Conservation (phyloP, 30 jellyfish, hydroid and myxozoan genomes). For the Turritopsis rubra region DNA sequence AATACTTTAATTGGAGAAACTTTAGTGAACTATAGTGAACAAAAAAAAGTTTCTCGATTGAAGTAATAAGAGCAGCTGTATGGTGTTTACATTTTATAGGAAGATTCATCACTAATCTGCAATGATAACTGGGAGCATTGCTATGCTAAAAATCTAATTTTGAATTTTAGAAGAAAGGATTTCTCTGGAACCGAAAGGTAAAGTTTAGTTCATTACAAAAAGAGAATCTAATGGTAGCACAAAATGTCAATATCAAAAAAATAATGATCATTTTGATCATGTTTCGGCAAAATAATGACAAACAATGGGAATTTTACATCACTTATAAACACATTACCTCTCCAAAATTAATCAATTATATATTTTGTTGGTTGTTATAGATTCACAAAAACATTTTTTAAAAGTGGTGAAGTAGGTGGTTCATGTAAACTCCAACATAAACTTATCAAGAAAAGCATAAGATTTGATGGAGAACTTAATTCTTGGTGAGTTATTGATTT, state of each 20-base stretch:
- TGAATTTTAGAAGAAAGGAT: conserved; percentile 36
- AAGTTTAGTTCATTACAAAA: too few species aligned
- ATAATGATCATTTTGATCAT: too few species aligned
- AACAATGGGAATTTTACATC: too few species aligned
- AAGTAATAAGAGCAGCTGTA: neutral
- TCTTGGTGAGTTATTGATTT: neutral
- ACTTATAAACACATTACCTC: too few species aligned
- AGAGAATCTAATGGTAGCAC: too few species aligned
- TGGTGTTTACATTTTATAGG: too few species aligned
- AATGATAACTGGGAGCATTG: conserved; percentile 43
- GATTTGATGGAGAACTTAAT: conserved; percentile 11
- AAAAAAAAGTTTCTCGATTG: too few species aligned
- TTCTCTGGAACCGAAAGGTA: conserved; percentile 11
- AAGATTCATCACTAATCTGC: conserved; percentile 51
- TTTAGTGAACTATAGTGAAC: too few species aligned
- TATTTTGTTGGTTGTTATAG: neutral
- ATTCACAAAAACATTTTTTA: conserved; percentile 41
- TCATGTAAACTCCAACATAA: conserved; percentile 33
- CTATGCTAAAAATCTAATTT: conserved; percentile 42
- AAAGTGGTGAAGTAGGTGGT: conserved; percentile 61
- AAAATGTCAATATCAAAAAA: too few species aligned
- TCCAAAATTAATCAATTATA: too few species aligned
- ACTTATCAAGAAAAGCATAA: neutral
- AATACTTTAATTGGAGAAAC: too few species aligned
- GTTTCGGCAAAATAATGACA: too few species aligned